These are phyloP conservation scores for Leptinotarsa juncta DNA, from an alignment of 2,888 invertebrate genomes.

Conservation along the genomic window DNA sequence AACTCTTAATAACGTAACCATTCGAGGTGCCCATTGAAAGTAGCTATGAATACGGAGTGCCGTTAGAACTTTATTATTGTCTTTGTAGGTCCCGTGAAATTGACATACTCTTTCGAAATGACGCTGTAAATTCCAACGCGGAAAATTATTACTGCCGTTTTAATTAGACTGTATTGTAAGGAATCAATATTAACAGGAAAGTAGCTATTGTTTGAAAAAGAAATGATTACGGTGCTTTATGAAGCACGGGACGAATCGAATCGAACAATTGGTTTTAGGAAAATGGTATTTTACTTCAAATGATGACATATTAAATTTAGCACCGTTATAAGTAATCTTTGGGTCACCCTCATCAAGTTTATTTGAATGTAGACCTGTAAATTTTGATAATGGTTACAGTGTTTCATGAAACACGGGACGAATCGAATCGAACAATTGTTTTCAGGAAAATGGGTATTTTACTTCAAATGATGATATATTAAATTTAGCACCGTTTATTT, in stretches of 20 bases:
- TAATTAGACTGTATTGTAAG: background rate
- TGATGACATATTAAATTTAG: too few relatives aligned
- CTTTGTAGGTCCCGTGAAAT: slow-evolving; percentile 1
- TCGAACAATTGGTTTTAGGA: too few relatives aligned
- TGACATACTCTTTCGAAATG: slow-evolving; percentile 1
- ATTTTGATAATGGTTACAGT: background rate
- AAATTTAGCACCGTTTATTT: too few relatives aligned
- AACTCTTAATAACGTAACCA: background rate
- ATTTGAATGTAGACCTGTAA: too few relatives aligned
- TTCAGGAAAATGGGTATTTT: too few relatives aligned
- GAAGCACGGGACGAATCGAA: too few relatives aligned
- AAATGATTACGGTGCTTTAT: background rate
- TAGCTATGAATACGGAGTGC: background rate
- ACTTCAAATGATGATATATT: too few relatives aligned
- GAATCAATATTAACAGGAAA: background rate
- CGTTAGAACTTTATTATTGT: slow-evolving; percentile 7
- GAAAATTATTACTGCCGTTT: slow-evolving; percentile 4
- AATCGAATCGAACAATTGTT: too few relatives aligned
- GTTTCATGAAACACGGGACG: background rate
- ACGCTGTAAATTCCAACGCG: background rate
- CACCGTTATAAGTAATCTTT: too few relatives aligned
- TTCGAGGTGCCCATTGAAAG: background rate
- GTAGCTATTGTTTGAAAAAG: background rate
- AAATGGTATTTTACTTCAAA: too few relatives aligned
- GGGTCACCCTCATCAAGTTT: too few relatives aligned